Percentiles rank a stretch among this genome's conserved stretches.
phyloP scores from a whole-genome alignment of 2,113 vertebrate species.

The Tupaia chinensis region DNA sequence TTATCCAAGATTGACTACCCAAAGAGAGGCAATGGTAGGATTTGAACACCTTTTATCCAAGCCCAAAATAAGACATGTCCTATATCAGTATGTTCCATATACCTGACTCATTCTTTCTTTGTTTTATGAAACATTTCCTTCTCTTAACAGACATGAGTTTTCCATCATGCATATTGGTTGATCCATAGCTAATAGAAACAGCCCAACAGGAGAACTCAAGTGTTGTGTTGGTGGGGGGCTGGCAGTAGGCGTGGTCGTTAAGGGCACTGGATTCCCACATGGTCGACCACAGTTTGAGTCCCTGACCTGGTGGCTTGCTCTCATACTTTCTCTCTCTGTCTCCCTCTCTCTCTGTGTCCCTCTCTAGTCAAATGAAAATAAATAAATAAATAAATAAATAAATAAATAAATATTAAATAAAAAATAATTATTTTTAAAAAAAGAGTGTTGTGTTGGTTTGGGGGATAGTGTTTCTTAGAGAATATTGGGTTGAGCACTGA shows the following conservation, averaged over 20 bases:
- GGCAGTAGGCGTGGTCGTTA: no score
- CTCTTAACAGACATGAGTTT: not conserved
- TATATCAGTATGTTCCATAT: not conserved
- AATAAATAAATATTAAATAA: no score
- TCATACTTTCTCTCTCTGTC: no score
- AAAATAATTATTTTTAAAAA: not conserved
- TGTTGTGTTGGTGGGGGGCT: not conserved
- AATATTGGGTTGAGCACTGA: not conserved
- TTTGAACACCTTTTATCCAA: not conserved
- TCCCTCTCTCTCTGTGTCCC: no score
- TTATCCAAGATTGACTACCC: not conserved
- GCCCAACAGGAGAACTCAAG: not conserved
- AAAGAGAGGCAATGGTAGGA: not conserved
- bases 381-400: no score
- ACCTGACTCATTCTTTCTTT: no score
- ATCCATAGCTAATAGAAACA: not conserved
- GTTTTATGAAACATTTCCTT: not conserved
- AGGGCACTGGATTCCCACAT: no score
- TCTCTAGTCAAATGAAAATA: no score
- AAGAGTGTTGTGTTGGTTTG: not conserved
- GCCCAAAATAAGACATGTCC: not conserved
- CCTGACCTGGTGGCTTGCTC: no score
- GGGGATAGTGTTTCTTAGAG: not conserved
- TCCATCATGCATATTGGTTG: not conserved
- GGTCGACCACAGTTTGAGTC: no score